phyloP scores from a whole-genome alignment of 1,140 invertebrate genomes.

The Gonioctena quinquepunctata region DNA sequence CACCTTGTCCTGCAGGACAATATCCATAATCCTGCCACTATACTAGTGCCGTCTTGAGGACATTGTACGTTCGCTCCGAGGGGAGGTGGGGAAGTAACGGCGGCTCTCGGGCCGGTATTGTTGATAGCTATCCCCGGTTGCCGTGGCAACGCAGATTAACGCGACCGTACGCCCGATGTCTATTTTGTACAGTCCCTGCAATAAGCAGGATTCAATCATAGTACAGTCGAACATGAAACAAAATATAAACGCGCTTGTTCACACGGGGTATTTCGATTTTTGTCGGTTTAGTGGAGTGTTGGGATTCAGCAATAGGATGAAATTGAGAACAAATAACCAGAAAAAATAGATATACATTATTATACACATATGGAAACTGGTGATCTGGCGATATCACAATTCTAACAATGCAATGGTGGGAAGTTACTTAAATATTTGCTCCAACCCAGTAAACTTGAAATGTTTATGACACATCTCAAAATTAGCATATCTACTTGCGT shows the following conservation, averaged over 20 bases:
- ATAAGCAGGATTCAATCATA: constrained; percentile 53
- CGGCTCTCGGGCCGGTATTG: constrained; percentile 50
- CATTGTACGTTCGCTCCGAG: neutral
- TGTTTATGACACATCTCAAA: no score
- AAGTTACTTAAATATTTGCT: no score
- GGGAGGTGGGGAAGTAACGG: constrained; percentile 13
- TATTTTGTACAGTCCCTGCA: constrained; percentile 53
- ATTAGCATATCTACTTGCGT: no score
- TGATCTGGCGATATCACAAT: no score
- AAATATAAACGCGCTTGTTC: neutral
- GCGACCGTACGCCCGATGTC: constrained; percentile 55
- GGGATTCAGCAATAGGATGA: no score
- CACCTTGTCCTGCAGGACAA: constrained; percentile 22
- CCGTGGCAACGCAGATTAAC: constrained; percentile 56
- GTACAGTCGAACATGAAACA: constrained; percentile 45
- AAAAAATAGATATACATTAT: no score
- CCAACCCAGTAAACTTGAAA: no score
- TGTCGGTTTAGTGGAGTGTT: neutral
- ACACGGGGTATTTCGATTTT: neutral
- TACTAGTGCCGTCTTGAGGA: constrained; percentile 15
- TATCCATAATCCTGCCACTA: constrained; percentile 16
- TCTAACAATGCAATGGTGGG: no score
- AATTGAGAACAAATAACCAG: no score
- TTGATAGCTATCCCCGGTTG: constrained; percentile 57
- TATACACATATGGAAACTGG: no score